A percentile compares a stretch with the other conserved stretches of the same genome.
These are phyloP conservation scores for Lycocerus yunnanus DNA, from an alignment of 2,888 invertebrate species.

Conservation along the genomic window DNA sequence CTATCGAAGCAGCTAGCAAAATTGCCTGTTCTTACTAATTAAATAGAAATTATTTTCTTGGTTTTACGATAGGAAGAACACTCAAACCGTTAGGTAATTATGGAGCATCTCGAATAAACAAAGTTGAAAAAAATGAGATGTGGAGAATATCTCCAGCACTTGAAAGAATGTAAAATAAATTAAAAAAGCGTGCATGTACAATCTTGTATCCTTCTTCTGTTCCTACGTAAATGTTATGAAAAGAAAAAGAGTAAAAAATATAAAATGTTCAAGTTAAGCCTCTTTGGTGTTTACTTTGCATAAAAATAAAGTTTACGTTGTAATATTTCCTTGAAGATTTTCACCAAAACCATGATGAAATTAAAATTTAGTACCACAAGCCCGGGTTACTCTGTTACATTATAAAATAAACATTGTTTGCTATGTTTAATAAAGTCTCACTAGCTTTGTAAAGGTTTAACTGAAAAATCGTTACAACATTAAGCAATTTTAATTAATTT, in stretches of 20 bases:
- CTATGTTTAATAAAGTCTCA: neutral
- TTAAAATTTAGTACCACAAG: neutral
- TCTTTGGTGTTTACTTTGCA: neutral
- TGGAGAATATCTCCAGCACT: neutral
- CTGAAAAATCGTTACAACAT: neutral
- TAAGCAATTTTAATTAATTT: neutral
- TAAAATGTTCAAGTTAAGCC: neutral
- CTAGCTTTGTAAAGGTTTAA: neutral
- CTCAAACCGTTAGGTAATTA: neutral
- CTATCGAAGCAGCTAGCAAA: too few species aligned
- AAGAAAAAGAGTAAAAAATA: neutral
- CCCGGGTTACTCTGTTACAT: neutral
- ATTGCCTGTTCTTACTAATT: neutral
- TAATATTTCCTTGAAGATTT: neutral
- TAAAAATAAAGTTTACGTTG: constrained; percentile 1
- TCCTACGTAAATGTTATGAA: neutral
- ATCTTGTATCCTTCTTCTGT: neutral
- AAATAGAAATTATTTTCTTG: neutral
- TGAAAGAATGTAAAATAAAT: neutral
- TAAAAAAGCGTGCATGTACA: neutral
- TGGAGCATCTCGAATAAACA: neutral
- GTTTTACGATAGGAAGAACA: neutral
- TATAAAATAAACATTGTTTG: constrained; percentile 4
- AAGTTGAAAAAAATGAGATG: neutral
- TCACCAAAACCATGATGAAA: neutral